Base-by-base conservation (phyloP, 2,888 invertebrate species). In the Beris morrisii region DNA sequence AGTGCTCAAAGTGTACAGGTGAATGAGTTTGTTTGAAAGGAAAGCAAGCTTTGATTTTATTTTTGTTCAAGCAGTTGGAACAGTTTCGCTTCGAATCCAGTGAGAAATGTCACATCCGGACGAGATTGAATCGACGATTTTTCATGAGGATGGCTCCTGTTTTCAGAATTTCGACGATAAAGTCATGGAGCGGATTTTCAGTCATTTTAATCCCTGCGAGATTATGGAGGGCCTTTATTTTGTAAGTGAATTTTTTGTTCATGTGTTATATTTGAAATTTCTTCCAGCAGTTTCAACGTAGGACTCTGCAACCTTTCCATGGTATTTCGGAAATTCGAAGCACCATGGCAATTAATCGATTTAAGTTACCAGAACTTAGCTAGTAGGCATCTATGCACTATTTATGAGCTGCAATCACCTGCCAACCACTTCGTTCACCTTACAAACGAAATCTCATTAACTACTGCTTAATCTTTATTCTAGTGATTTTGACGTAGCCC, bases 111-210 rank as follows among this genome's bases (percentile, higher is more conserved):
- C 38, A 38, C 38, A 38, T 5, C 38, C 38, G 38, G 9, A 5
- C 5, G 9, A 38, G 38, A 7, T 38, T 38, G 38, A 7, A 38
- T 38, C 38, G 38, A 38, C 1, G 9, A 38, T 38, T 38, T 5
- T 38, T 5, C 9, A 38, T 38, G 38, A 38, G 9, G 38, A 38
- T 38, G 38, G 38, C 9, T 38, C 38, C 2, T 38, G 9, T 38
- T 38, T 38, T 38, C 5, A 9, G 5, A 4, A n/a, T 4, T 13
- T 58, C 45, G 30, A 28, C 15, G 58, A 58, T 5, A 46, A 46
- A 28, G 11, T 58, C 15, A 5, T 58, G 45, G 58, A 58, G 22
- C 44, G 45, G 45, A 58, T 58, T 6, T 58, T 58, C 31, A n/a
- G 30, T 28, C 45, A 58, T 30, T 58, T 45, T 12, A 12, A 28